phyloP scores from a whole-genome alignment of 2,113 vertebrate genomes.

The Apus apus region DNA sequence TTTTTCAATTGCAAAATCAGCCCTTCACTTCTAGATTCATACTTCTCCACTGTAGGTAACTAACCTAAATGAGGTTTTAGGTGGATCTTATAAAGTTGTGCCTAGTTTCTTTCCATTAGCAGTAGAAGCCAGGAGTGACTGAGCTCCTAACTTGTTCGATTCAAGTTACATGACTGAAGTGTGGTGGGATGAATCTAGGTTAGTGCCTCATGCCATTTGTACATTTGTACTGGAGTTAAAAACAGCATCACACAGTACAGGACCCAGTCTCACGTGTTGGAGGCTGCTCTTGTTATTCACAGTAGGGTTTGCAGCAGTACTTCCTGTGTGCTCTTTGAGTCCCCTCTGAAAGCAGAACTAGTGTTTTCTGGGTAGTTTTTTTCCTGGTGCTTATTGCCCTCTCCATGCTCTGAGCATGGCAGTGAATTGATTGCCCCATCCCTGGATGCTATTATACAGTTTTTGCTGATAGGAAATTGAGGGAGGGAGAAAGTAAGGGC shows the following conservation, averaged over 20 bases:
- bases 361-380: background rate
- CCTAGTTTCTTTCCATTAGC: background rate
- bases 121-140: background rate
- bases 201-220: background rate
- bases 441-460: background rate
- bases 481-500: background rate
- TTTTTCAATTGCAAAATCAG: background rate
- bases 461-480: background rate
- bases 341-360: conserved; percentile 22
- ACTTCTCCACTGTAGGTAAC: background rate
- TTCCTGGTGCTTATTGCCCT: background rate
- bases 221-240: background rate
- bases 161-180: background rate
- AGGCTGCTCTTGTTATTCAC: background rate
- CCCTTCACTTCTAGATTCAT: background rate
- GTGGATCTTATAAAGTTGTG: background rate
- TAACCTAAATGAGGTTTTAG: background rate
- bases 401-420: background rate
- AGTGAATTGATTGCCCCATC: background rate
- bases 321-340: background rate
- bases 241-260: background rate
- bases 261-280: background rate
- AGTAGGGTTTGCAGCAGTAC: background rate
- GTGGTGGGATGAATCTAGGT: background rate
- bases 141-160: background rate